Percentiles rank a stretch among this genome's conserved stretches.
Conservation (phyloP, 2,888 invertebrate genomes). For the Allolobophora icterica region DNA sequence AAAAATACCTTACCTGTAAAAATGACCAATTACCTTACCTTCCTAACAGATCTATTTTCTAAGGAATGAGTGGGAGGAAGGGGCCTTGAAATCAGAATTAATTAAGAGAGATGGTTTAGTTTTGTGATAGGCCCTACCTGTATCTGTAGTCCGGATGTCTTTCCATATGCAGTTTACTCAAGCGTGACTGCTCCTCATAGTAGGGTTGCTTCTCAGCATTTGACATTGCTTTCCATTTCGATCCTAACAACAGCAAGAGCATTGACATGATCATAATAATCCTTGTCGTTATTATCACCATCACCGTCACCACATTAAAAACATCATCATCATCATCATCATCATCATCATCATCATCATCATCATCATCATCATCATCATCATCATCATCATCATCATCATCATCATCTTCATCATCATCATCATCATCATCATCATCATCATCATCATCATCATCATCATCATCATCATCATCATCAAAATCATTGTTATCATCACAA, state of each 20-base stretch:
- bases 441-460: not conserved
- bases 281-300: not conserved
- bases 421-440: not conserved
- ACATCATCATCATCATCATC: not conserved
- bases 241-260: slow-evolving; percentile 71
- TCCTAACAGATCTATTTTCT: not conserved
- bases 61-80: not conserved
- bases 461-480: not conserved
- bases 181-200: slow-evolving; percentile 95
- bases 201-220: slow-evolving; percentile 48
- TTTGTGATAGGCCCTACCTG: slow-evolving; percentile 59
- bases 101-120: not conserved
- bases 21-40: not conserved
- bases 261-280: not conserved
- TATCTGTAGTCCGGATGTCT: slow-evolving; percentile 95
- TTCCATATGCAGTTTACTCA: slow-evolving; percentile 98
- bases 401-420: not conserved
- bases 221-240: slow-evolving; percentile 98
- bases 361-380: not conserved
- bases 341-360: not conserved
- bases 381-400: not conserved
- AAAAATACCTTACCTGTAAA: not conserved
- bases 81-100: no score
- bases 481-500: no score
- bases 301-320: not conserved